Base-by-base conservation (phyloP, 2,113 vertebrate species). In the Piprites chloris region DNA sequence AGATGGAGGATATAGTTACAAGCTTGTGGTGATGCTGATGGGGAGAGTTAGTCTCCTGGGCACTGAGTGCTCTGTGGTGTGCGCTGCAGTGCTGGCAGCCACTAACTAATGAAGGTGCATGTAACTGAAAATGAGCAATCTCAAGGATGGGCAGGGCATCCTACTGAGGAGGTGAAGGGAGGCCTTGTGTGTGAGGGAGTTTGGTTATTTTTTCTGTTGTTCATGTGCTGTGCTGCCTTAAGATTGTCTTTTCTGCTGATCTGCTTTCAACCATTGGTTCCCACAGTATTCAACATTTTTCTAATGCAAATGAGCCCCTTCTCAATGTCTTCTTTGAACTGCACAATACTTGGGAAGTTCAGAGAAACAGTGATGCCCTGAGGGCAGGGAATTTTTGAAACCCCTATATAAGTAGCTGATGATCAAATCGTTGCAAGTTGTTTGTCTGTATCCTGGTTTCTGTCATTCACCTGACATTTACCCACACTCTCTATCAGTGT, bases 251-350 rank as follows among this genome's bases (percentile, higher is more conserved):
- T 90, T 59, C 53, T 75, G 68, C 30, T 85, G 52, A 44, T 68
- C 52, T 89, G 66, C 59, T 91, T 91, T 87, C 55, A 74, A 32
- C 24, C 28, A 5, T 32, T 42, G 28, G 68, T 89, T 92, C 68
- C 65, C 69, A 77, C 47, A 58, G 41, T 72, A 49, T 42, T 72
- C 44, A 78, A 24, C 19, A 33, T 41, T 92, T 95, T 95, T 95
- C 74, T 87, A 69, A 91, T 75, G 86, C 52, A 82, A 96, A 95
- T 91, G 52, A 96, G 56, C 52, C 74, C 35, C 52, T 83, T 82
- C 53, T 93, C 52, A 47, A 37, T n/a, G 53, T 66, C 35, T 85
- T 44, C 37, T 72, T 61, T 80, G 53, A 74, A 49, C 20, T 81
- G 32, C 62, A 55, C n/a, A 85, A 44, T 65, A 49, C 35, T 83